Evolutionary conservation across 2,113 vertebrate genomes (phyloP), one percentile per base, ranked within the genome.

Genomic region (Callipepla squamata): DNA sequence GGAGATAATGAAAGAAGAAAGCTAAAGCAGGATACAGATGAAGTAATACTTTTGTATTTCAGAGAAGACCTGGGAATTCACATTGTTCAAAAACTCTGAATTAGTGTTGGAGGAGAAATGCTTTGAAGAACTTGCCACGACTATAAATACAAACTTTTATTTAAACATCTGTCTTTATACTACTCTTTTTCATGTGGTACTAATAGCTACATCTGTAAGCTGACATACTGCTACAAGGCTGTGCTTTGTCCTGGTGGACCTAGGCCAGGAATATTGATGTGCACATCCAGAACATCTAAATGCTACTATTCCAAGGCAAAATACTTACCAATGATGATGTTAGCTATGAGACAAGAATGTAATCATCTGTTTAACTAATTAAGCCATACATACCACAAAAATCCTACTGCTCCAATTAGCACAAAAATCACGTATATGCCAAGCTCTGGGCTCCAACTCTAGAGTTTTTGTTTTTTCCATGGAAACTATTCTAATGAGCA

Each of bases 361-460:
- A 32, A 13, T 20, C 17, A 8, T 8, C 53, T 59, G 18, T 19
- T 28, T 20, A 50, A 34, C 1, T 34, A 50, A 42, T 1, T 34
- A 30, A 50, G 42, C 72, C 40, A 40, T 2, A 22, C 22, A 6
- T 5, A 3, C 26, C 62, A 45, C 45, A 45, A 25, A 51, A 26
- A 28, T 26, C 20, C 58, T 16, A 38, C 6, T 8, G 51, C 26
- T 53, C 26, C 14, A 28, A 42, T 7, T 26, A 42, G 42, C 44
- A 10, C 26, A 23, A 19, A 36, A 44, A 32, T 9, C 13, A 4
- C 0, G 2, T 2, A 9, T 7, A 13, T 1, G 20, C 34, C 42
- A 38, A n/a, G 22, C 58, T 70, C 62, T 36, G 38, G 30, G 48
- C 6, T 63, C 42, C 47, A 26, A 30, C 40, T 30, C 65, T 7